phyloP scores from a whole-genome alignment of 2,113 vertebrate genomes.

The Lophura nycthemera region DNA sequence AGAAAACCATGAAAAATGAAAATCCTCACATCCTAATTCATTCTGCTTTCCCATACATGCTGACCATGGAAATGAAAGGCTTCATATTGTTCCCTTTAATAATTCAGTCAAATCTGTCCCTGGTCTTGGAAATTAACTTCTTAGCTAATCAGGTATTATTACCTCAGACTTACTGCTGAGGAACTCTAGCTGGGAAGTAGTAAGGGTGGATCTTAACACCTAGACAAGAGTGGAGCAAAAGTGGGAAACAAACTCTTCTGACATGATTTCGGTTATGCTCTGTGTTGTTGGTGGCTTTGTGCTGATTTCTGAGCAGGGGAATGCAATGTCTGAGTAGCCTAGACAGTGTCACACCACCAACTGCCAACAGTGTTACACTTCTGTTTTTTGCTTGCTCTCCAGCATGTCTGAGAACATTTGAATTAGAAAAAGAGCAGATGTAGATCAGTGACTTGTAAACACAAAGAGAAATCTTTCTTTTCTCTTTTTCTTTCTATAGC shows the following conservation, averaged over 20 bases:
- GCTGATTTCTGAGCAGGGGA: background rate
- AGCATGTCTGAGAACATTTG: accelerated
- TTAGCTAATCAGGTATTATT: background rate
- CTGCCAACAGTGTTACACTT: accelerated
- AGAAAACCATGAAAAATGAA: background rate
- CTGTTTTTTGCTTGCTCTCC: accelerated
- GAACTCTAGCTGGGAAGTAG: background rate
- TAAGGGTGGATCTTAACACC: background rate
- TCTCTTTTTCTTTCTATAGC: background rate
- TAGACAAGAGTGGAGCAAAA: accelerated
- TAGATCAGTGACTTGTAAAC: background rate
- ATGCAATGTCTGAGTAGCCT: no score
- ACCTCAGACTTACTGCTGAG: background rate
- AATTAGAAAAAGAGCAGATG: background rate
- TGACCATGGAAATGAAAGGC: background rate
- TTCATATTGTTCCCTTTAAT: background rate
- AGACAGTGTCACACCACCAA: accelerated
- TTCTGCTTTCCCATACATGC: constrained; percentile 5
- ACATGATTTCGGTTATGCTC: background rate
- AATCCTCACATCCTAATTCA: constrained; percentile 1
- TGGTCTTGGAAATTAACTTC: constrained; percentile 10
- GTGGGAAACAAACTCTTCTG: background rate
- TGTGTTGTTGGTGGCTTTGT: background rate
- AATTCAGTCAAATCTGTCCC: constrained; percentile 1
- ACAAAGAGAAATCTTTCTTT: background rate